Evolutionary conservation across 2,113 vertebrate species (phyloP).

Genomic region (Eurystomus gularis): DNA sequence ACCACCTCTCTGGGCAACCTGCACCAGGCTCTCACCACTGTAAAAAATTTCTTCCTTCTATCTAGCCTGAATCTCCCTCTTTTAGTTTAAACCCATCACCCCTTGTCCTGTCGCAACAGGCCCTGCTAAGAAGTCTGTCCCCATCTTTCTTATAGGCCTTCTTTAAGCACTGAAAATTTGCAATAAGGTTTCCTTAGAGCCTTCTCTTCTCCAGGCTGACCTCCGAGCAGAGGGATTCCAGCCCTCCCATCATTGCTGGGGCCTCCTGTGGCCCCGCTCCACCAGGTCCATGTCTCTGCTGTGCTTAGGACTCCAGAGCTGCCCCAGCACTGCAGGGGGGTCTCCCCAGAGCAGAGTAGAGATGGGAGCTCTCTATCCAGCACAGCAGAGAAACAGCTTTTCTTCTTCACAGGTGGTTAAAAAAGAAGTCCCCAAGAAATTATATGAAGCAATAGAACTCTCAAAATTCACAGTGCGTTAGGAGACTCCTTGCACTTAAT

Average conservation of each 20-base stretch:
- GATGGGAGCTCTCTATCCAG: neutral
- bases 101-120: neutral
- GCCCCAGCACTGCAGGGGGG: neutral
- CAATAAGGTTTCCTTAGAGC: neutral
- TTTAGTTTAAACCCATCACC: neutral
- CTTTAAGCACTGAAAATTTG: neutral
- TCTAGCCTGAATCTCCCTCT: neutral
- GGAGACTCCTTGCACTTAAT: neutral
- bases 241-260: too few relatives aligned
- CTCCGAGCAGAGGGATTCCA: too few relatives aligned
- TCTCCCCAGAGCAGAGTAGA: neutral
- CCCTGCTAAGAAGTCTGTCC: neutral
- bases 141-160: neutral
- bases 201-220: neutral
- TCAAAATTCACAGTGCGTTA: neutral
- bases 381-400: neutral
- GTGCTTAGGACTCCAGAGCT: neutral
- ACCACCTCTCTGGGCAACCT: neutral
- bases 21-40: too few relatives aligned
- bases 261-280: neutral
- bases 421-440: neutral
- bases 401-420: neutral
- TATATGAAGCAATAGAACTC: neutral
- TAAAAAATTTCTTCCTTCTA: neutral
- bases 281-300: neutral